Conservation (phyloP, 92 coral and sea anemone species). For the Palythoa grandiflora region DNA sequence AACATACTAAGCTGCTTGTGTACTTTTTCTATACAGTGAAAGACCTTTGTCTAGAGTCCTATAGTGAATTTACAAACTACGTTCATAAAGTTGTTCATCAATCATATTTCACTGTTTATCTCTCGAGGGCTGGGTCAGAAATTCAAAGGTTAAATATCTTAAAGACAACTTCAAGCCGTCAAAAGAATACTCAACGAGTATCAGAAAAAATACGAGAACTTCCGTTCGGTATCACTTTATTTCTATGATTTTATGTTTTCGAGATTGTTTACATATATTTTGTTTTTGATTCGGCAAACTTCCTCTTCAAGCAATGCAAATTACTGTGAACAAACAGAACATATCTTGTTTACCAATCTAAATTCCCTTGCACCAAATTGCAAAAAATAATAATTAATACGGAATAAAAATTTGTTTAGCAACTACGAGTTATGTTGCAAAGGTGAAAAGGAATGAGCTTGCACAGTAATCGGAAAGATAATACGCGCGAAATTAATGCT, state of each 20-base stretch:
- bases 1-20: no score
- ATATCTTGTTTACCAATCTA: constrained; percentile 18
- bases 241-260: constrained; percentile 12
- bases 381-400: not conserved
- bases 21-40: not conserved
- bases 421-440: constrained; percentile 5
- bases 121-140: not conserved
- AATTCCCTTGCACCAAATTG: not conserved
- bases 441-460: not conserved
- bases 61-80: not conserved
- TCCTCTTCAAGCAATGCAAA: constrained; percentile 23
- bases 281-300: not conserved
- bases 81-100: not conserved
- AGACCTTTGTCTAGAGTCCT: not conserved
- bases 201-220: constrained; percentile 16
- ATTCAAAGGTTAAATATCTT: not conserved
- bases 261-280: constrained; percentile 30
- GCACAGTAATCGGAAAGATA: not conserved
- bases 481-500: not conserved
- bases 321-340: not conserved
- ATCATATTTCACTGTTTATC: not conserved
- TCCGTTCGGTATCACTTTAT: constrained; percentile 29
- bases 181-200: not conserved
- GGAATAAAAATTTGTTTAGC: not conserved
- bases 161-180: constrained; percentile 21